Base-by-base conservation (phyloP, 2,888 invertebrate genomes). In the Eurytoma adleriae region DNA sequence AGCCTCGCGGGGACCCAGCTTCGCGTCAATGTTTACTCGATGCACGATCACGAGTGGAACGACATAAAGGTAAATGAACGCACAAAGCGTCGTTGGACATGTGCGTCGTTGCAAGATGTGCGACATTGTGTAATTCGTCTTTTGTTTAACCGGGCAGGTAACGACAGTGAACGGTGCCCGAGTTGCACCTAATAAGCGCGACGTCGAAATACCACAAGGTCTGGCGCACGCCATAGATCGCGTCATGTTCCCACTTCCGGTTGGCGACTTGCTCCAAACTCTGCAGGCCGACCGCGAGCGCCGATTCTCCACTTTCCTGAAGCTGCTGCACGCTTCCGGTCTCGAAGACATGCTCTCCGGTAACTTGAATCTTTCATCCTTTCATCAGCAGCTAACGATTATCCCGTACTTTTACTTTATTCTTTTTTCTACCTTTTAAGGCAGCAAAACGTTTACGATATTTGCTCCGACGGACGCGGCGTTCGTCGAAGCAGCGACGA, bases 31-130 rank as follows among this genome's bases (percentile, higher is more conserved):
- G 95, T 96, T 86, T 97, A 96, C 89, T 94, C 94, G 83, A 95
- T 96, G 94, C 96, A 97, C 85, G 96, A 96, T 87, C 94, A 95
- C 62, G 96, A 96, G 90, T 96, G 96, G 96, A 96, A 96, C 88
- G 96, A 96, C 88, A 94, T 96, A 48, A 94, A 94, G 92, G 95
- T 95, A 91, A 89, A 86, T 73, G 52, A 16, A n/a, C n/a, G n/a
- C n/a, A n/a, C n/a, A n/a, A n/a, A n/a, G n/a, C n/a, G n/a, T n/a
- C n/a, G n/a, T n/a, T n/a, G n/a, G n/a, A n/a, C n/a, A n/a, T n/a
- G n/a, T n/a, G n/a, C n/a, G n/a, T n/a, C n/a, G n/a, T 30, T 30
- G 4, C 30, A 30, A 30, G 30, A 30, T n/a, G n/a, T n/a, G n/a
- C n/a, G n/a, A n/a, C n/a, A n/a, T n/a, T n/a, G n/a, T n/a, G n/a